phyloP scores from a whole-genome alignment of 1,140 invertebrate species.

The Brachionus rotundiformis region DNA sequence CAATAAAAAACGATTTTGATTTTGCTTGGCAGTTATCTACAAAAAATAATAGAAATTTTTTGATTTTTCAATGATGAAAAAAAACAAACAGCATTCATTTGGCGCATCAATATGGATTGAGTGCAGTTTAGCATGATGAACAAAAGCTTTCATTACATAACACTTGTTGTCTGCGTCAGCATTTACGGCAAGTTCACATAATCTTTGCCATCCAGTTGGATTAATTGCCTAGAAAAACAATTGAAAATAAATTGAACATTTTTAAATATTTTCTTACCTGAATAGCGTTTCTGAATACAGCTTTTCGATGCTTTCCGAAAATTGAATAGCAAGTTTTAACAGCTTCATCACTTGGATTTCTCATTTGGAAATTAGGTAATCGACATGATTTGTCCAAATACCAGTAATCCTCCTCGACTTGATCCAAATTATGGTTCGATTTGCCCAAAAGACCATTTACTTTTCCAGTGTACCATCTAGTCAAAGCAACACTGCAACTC shows the following conservation, averaged over 20 bases:
- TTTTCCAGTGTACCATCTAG: conserved; percentile 47
- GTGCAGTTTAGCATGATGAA: conserved; percentile 22
- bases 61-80: too few relatives aligned
- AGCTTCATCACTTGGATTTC: conserved; percentile 34
- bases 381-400: conserved; percentile 31
- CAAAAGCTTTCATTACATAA: conserved; percentile 32
- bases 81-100: conserved; percentile 44
- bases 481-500: conserved; percentile 38
- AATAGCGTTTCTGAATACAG: conserved; percentile 16
- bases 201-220: conserved; percentile 11
- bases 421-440: conserved; percentile 6
- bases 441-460: conserved; percentile 42
- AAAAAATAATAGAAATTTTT: background rate
- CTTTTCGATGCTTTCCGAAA: conserved; percentile 24
- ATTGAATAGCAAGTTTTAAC: conserved; percentile 24
- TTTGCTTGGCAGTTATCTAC: conserved; percentile 14
- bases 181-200: conserved; percentile 21
- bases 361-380: background rate
- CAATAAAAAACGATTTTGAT: background rate
- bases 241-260: background rate
- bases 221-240: conserved; percentile 21
- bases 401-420: conserved; percentile 10
- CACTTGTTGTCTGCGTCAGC: conserved; percentile 31
- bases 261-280: background rate
- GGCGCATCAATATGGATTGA: conserved; percentile 18